Evolutionary conservation across 2,888 invertebrate genomes (phyloP).

Genomic region (Morinoia aosen): DNA sequence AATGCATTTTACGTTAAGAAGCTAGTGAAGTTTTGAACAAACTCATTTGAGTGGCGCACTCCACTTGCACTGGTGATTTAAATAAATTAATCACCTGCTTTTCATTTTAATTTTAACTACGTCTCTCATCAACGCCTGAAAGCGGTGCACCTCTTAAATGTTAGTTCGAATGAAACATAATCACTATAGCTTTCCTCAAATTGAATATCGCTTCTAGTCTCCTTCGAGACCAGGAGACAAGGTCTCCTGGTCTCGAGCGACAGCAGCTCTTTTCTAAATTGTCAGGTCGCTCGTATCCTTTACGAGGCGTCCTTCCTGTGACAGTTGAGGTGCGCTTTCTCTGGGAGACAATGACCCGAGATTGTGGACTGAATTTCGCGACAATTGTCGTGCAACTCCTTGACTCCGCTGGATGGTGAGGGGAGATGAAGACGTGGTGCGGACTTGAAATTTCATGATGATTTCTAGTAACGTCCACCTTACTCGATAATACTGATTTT

Average conservation of each 20-base stretch:
- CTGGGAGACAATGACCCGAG: neutral
- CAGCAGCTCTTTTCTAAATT: neutral
- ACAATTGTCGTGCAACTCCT: too few species aligned
- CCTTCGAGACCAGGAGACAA: neutral
- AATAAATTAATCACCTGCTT: neutral
- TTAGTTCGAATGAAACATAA: neutral
- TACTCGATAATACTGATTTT: too few species aligned
- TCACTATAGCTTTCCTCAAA: neutral
- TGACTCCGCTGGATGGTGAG: too few species aligned
- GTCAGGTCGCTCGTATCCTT: slow-evolving; percentile 7
- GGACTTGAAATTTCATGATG: too few species aligned
- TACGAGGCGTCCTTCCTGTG: slow-evolving; percentile 16
- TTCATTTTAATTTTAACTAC: neutral
- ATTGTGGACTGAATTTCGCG: neutral
- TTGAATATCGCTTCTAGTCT: neutral
- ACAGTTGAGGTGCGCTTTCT: slow-evolving; percentile 12
- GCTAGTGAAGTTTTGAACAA: neutral
- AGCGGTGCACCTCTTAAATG: neutral
- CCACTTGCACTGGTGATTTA: neutral
- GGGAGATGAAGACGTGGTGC: too few species aligned
- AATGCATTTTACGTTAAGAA: neutral
- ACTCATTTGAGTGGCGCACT: neutral
- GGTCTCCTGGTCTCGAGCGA: neutral
- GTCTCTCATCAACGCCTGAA: neutral
- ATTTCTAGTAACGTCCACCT: too few species aligned